phyloP scores from a whole-genome alignment of 2,888 invertebrate species.

The Pogonocherus hispidulus region DNA sequence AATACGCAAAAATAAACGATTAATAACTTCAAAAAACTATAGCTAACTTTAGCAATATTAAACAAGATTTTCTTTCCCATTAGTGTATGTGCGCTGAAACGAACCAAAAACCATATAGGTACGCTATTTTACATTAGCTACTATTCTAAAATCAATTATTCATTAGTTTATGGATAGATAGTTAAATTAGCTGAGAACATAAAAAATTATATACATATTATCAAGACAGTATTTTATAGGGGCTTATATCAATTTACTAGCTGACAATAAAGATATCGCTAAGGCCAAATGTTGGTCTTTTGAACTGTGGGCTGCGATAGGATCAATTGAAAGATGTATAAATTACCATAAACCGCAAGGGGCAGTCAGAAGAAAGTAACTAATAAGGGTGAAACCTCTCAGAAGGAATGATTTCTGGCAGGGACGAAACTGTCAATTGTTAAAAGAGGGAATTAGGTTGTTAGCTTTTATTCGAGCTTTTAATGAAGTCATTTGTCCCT shows the following conservation, averaged over 20 bases:
- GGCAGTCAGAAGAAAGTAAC: slow-evolving; percentile 13
- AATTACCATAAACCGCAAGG: slow-evolving; percentile 21
- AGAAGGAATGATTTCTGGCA: not conserved
- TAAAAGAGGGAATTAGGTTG: not conserved
- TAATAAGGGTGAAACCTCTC: not conserved
- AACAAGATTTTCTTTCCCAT: no score
- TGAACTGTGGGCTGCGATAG: not conserved
- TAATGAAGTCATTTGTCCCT: no score
- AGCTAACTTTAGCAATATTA: no score
- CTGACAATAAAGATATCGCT: slow-evolving; percentile 21
- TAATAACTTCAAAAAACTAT: no score
- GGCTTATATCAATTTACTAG: slow-evolving; percentile 8
- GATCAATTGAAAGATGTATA: slow-evolving; percentile 16
- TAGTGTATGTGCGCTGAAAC: no score
- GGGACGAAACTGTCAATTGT: slow-evolving; percentile 5
- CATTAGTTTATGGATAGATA: no score
- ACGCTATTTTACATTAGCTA: no score
- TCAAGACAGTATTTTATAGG: slow-evolving; percentile 9
- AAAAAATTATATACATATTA: slow-evolving; percentile 1
- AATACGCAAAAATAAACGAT: no score
- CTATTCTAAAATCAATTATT: no score
- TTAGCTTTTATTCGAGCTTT: not conserved
- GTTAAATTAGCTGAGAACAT: no score
- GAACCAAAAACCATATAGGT: no score
- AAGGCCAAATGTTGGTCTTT: slow-evolving; percentile 13